Conservation (phyloP, 2,888 invertebrate genomes). For the Mechanitis mazaeus region DNA sequence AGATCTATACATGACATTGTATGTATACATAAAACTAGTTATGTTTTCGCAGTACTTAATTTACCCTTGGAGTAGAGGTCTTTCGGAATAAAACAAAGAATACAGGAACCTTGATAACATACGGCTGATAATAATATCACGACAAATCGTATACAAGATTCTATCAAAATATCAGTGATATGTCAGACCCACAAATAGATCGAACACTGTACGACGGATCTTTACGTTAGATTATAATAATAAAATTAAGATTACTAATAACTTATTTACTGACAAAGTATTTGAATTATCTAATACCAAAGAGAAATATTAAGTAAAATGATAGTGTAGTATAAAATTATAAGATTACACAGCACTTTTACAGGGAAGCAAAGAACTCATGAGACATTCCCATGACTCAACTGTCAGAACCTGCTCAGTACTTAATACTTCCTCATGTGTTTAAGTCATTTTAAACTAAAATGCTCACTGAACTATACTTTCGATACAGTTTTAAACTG, state of each 20-base stretch:
- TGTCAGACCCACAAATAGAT: conserved; percentile 34
- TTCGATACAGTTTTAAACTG: not conserved
- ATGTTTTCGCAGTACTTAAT: conserved; percentile 10
- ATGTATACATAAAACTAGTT: conserved; percentile 1
- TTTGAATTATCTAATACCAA: conserved; percentile 4
- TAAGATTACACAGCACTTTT: conserved; percentile 6
- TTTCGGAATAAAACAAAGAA: conserved; percentile 13
- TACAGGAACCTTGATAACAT: conserved; percentile 5
- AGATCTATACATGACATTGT: not conserved
- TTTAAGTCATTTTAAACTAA: not conserved
- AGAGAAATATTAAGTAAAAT: too few species aligned
- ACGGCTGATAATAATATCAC: conserved; percentile 16
- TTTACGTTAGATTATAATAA: conserved; percentile 10
- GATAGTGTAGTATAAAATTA: not conserved
- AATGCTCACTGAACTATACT: not conserved
- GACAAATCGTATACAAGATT: not conserved
- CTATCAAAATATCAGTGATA: conserved; percentile 5
- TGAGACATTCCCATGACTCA: conserved; percentile 6
- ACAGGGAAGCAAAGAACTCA: not conserved
- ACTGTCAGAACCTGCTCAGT: not conserved
- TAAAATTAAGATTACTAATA: too few species aligned
- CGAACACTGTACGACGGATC: conserved; percentile 14
- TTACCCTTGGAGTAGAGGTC: conserved; percentile 19
- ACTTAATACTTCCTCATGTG: not conserved
- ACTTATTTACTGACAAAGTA: conserved; percentile 6